Percentiles rank a stretch among this genome's conserved stretches.
Conservation (phyloP, 2,888 invertebrate genomes). For the Prosapia bicincta region DNA sequence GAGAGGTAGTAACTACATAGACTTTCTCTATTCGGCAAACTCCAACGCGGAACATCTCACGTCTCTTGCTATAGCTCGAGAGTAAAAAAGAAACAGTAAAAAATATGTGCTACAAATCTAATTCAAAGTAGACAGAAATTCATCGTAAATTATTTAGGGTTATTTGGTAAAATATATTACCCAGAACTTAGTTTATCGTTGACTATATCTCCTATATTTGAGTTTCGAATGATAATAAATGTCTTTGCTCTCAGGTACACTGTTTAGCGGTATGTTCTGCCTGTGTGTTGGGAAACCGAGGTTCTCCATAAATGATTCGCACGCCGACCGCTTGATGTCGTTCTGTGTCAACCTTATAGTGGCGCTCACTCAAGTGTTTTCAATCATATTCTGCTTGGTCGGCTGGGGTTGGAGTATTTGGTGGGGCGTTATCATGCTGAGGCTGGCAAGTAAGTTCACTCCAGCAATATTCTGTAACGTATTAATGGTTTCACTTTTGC, state of each 20-base stretch:
- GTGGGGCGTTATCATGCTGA: slow-evolving; percentile 94
- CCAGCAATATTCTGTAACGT: no score
- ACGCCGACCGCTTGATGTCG: slow-evolving; percentile 71
- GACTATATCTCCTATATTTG: not conserved
- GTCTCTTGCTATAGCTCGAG: no score
- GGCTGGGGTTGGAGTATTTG: slow-evolving; percentile 99
- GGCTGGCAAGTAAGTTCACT: slow-evolving; percentile 85
- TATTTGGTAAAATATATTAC: not conserved
- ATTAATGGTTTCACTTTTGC: no score
- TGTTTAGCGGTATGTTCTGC: slow-evolving; percentile 84
- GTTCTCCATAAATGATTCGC: slow-evolving; percentile 76
- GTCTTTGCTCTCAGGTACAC: slow-evolving; percentile 64
- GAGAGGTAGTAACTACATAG: no score
- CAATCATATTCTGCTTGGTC: slow-evolving; percentile 89
- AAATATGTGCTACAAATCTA: no score
- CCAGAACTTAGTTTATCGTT: not conserved
- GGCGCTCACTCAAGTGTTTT: slow-evolving; percentile 86
- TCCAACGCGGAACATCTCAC: no score
- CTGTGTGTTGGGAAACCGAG: slow-evolving; percentile 86
- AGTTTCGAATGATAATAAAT: not conserved
- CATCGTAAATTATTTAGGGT: no score
- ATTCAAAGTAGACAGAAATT: no score
- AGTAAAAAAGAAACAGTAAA: no score
- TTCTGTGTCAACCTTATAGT: slow-evolving; percentile 83
- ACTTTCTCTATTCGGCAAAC: no score